phyloP scores from a whole-genome alignment of 2,797 vertebrate genomes.

The Neopelma chrysocephalum region DNA sequence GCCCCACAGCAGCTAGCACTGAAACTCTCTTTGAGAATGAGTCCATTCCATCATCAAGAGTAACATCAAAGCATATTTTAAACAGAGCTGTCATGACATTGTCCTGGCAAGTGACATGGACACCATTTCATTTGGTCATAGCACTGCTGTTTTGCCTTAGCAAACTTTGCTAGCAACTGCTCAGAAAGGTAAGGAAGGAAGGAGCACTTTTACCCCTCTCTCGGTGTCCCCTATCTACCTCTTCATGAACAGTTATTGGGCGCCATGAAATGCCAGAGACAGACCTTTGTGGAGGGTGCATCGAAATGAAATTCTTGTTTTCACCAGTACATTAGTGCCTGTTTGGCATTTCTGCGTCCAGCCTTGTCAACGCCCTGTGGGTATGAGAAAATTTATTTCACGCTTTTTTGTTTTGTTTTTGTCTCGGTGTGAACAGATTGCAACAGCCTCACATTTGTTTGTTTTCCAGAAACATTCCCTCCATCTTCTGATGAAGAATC shows the following conservation, averaged over 20 bases:
- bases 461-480: not conserved
- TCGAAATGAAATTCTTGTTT: not conserved
- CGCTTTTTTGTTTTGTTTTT: not conserved
- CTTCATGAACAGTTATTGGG: not conserved
- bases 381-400: not conserved
- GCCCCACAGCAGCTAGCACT: not conserved
- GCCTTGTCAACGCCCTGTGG: not conserved
- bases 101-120: not conserved
- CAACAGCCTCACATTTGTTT: not conserved
- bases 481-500: not conserved
- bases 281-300: not conserved
- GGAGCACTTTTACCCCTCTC: not conserved
- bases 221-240: not conserved
- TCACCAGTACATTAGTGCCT: not conserved
- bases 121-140: not conserved
- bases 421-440: conserved; percentile 6
- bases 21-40: not conserved
- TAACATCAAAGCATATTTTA: not conserved
- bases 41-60: not conserved
- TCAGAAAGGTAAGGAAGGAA: not conserved
- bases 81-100: not conserved
- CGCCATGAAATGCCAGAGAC: not conserved
- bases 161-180: not conserved
- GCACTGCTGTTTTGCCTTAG: not conserved
- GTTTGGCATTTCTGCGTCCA: not conserved